These are phyloP conservation scores for Pogonomyrmex barbatus DNA, from an alignment of 1,140 invertebrate genomes.

Conservation along the genomic window DNA sequence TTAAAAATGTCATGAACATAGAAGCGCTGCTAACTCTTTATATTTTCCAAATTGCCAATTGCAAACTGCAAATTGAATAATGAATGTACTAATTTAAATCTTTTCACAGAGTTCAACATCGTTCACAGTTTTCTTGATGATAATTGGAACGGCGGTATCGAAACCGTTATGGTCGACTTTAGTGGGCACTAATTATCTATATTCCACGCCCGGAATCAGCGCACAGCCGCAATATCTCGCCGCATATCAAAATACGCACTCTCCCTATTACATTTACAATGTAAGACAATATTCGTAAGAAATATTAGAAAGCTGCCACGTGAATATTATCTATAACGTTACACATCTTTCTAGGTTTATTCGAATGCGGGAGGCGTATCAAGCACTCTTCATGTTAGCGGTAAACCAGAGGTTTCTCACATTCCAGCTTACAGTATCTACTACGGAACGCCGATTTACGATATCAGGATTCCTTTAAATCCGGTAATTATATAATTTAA, in stretches of 20 bases:
- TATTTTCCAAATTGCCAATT: background rate
- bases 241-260: slow-evolving; percentile 62
- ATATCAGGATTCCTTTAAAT: slow-evolving; percentile 70
- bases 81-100: background rate
- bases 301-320: background rate
- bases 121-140: slow-evolving; percentile 25
- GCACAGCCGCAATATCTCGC: slow-evolving; percentile 64
- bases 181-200: background rate
- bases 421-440: slow-evolving; percentile 70
- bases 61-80: too few species aligned
- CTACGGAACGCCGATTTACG: slow-evolving; percentile 71
- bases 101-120: slow-evolving; percentile 37
- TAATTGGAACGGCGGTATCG: slow-evolving; percentile 41
- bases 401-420: slow-evolving; percentile 61
- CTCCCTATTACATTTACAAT: slow-evolving; percentile 73
- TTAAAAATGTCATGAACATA: slow-evolving; percentile 5
- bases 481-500: slow-evolving; percentile 67
- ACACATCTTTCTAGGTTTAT: slow-evolving; percentile 32
- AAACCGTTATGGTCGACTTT: slow-evolving; percentile 53
- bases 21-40: background rate
- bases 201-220: slow-evolving; percentile 1
- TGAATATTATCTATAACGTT: background rate
- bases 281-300: slow-evolving; percentile 1
- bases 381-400: slow-evolving; percentile 42
- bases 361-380: slow-evolving; percentile 44